phyloP scores from a whole-genome alignment of 92 coral and sea anemone species.

The Zoanthus sociatus region DNA sequence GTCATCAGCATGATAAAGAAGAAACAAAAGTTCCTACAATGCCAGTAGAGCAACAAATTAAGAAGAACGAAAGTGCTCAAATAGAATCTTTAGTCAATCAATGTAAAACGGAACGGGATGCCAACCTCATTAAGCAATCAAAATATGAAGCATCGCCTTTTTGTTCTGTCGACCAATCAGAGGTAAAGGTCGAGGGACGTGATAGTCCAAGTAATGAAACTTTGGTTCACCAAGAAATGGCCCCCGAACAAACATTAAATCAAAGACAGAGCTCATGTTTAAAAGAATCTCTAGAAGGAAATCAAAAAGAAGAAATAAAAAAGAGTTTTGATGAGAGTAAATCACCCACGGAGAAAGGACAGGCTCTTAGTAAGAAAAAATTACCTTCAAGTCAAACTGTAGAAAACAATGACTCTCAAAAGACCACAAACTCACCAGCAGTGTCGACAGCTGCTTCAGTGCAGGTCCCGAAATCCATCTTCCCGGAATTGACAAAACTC shows the following conservation, averaged over 20 bases:
- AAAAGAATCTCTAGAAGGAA: neutral
- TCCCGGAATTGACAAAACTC: constrained; percentile 3
- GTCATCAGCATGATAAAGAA: neutral
- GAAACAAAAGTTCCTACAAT: neutral
- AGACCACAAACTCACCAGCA: neutral
- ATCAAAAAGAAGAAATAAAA: neutral
- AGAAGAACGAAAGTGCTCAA: neutral
- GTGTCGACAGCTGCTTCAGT: constrained; percentile 1
- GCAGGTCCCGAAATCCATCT: neutral
- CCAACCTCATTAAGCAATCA: neutral
- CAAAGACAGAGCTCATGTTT: neutral
- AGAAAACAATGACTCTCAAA: neutral
- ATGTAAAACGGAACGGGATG: neutral
- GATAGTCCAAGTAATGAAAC: constrained; percentile 27
- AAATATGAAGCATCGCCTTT: neutral
- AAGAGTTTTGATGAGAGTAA: neutral
- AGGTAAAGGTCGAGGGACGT: neutral
- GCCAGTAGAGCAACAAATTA: neutral
- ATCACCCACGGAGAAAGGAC: neutral
- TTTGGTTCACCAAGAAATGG: constrained; percentile 38
- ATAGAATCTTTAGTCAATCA: neutral
- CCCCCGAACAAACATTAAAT: neutral
- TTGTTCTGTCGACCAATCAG: constrained; percentile 26
- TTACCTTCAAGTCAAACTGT: neutral
- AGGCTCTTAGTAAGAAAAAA: neutral